Percentiles rank a stretch among this genome's conserved stretches.
Conservation (phyloP, 2,113 vertebrate genomes). For the Monopterus albus region DNA sequence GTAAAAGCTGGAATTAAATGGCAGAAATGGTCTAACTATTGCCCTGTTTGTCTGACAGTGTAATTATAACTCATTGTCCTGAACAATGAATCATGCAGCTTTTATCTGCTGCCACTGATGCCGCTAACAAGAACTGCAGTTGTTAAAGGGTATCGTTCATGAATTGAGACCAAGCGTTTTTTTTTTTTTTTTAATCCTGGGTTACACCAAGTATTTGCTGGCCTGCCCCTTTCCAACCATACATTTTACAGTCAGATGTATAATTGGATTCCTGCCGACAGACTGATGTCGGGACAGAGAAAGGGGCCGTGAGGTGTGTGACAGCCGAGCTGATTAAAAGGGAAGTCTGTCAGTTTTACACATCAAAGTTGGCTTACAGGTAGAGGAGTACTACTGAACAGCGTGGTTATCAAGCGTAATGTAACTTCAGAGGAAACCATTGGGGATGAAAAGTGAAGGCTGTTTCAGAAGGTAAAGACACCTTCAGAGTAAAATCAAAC, state of each 20-base stretch:
- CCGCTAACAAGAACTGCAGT: slow-evolving; percentile 12
- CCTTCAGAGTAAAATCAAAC: slow-evolving; percentile 23
- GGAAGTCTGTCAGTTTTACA: background rate
- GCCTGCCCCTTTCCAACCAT: slow-evolving; percentile 20
- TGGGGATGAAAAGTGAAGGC: no score
- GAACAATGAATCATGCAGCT: background rate
- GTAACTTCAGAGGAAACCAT: background rate
- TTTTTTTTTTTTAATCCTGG: slow-evolving; percentile 7
- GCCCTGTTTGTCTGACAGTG: slow-evolving; percentile 11
- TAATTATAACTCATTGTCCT: slow-evolving; percentile 4
- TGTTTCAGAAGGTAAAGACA: background rate
- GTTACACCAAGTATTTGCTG: slow-evolving; percentile 27
- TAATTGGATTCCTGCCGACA: slow-evolving; percentile 36
- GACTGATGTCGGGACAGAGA: slow-evolving; percentile 13
- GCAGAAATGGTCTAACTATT: background rate
- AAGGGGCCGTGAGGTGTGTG: background rate
- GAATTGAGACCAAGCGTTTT: slow-evolving; percentile 15
- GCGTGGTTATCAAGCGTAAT: no score
- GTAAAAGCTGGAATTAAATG: background rate
- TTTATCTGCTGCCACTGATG: slow-evolving; percentile 19
- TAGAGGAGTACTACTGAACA: background rate
- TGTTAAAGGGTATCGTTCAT: slow-evolving; percentile 17
- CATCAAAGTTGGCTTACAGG: slow-evolving; percentile 19
- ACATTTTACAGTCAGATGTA: slow-evolving; percentile 31
- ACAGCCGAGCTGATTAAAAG: slow-evolving; percentile 12